Evolutionary conservation across 2,113 vertebrate species (phyloP), one percentile per base, ranked within the genome.

Genomic region (Anguilla japonica): DNA sequence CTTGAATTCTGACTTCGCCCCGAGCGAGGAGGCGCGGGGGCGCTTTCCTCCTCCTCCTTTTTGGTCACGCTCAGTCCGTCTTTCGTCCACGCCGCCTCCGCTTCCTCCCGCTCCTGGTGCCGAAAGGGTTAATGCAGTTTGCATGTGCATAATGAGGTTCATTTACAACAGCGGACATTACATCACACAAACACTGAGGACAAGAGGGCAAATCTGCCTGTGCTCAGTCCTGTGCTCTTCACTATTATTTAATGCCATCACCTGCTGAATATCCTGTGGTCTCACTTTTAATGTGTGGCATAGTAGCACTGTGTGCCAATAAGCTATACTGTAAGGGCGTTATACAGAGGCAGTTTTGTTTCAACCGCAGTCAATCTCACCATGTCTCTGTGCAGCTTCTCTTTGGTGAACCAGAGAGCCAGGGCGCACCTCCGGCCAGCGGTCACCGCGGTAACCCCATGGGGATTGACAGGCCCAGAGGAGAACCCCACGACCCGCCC

Each of bases 401-500:
- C 96, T 85, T 97, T 97, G 0, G 98, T 99, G 91, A 99, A 98
- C 98, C 98, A 99, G 84, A 99, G 96, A 0, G 97, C 97, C 20
- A 99, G 40, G 4, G 97, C 95, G 0, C 98, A 99, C 87, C 98
- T 95, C 78, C 96, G 94, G 0, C 98, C 98, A 0, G 83, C 92
- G 0, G 97, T 97, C 92, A 99, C 97, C 0, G 98, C 98, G 41
- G 96, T 96, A 34, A 99, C 97, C 0, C 98, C 98, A 0, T 99
- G 98, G 2, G 98, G 98, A 88, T 99, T 99, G 81, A 99, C 97
- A 3, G 96, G 96, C 50, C 98, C 98, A 0, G 98, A 98, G 85
- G 97, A 98, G 91, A 99, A 99, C 86, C 97, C 97, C 5, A 98
- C 97, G 0, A 99, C 94, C 83, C 98, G 96, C 41, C 98, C 98